Conservation (phyloP, 2,888 invertebrate species). For the Caenorhabditis wallacei region DNA sequence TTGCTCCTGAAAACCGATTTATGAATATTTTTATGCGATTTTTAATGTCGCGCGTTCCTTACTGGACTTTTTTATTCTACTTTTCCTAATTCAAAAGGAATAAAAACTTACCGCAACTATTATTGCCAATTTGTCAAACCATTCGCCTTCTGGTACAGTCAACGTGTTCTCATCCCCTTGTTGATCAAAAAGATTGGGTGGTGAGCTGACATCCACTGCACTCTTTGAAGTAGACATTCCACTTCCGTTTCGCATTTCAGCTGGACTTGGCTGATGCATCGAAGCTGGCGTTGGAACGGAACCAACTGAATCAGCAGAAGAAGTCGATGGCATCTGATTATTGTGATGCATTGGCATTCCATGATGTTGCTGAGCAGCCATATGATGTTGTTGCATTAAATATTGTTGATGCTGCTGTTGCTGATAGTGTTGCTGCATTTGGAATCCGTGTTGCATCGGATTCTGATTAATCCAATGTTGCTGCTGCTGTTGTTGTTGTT, state of each 20-base stretch:
- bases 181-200: neutral
- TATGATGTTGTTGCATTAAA: constrained; percentile 44
- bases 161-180: constrained; percentile 15
- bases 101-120: constrained; percentile 38
- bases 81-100: neutral
- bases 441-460: constrained; percentile 25
- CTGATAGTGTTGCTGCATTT: constrained; percentile 19
- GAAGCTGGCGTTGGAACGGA: constrained; percentile 47
- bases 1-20: constrained; percentile 23
- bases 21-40: too few relatives aligned
- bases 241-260: constrained; percentile 5
- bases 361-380: constrained; percentile 32
- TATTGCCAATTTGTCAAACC: constrained; percentile 36
- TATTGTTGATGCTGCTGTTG: constrained; percentile 44
- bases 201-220: constrained; percentile 21
- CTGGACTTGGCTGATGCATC: constrained; percentile 49
- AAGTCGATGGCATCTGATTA: constrained; percentile 44
- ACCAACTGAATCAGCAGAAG: constrained; percentile 32
- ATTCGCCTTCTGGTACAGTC: constrained; percentile 42
- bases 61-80: too few relatives aligned
- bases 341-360: constrained; percentile 9
- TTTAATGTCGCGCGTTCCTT: too few relatives aligned
- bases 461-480: constrained; percentile 40
- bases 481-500: constrained; percentile 40
- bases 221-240: constrained; percentile 9